Percentiles rank a stretch among this genome's conserved stretches.
These are phyloP conservation scores for Callospermophilus lateralis DNA, from an alignment of 2,113 vertebrate genomes.

Conservation along the genomic window DNA sequence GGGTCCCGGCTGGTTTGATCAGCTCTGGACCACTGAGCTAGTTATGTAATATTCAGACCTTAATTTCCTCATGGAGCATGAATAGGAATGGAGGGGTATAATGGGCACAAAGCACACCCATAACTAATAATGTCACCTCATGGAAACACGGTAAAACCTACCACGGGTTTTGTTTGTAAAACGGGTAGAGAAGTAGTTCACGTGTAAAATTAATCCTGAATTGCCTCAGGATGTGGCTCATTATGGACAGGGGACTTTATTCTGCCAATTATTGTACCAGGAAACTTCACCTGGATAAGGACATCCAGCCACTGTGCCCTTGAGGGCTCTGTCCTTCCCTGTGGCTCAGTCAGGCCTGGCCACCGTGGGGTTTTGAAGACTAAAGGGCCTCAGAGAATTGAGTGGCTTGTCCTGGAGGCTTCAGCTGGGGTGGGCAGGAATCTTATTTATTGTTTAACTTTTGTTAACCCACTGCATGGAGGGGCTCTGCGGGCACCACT, in stretches of 20 bases:
- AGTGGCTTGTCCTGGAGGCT: neutral
- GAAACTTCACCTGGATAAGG: neutral
- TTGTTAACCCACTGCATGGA: neutral
- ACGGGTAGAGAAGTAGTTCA: neutral
- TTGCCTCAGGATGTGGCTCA: neutral
- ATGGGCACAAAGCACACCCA: accelerated
- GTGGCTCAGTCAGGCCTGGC: neutral
- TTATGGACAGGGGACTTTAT: neutral
- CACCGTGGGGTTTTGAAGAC: neutral
- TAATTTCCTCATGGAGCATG: neutral
- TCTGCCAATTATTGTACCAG: neutral
- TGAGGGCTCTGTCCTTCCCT: too few species aligned
- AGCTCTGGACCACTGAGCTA: too few species aligned
- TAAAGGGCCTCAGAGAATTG: neutral
- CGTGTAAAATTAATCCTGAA: too few species aligned
- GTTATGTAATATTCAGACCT: too few species aligned
- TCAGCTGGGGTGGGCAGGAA: neutral
- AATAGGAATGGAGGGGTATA: neutral
- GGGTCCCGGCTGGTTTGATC: neutral
- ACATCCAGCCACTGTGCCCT: accelerated
- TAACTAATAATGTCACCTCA: too few species aligned
- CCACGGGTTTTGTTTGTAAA: neutral
- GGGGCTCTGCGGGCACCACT: neutral
- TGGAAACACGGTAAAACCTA: accelerated
- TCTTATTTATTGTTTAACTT: neutral